Evolutionary conservation across 2,888 invertebrate genomes (phyloP), one percentile per base, ranked within the genome.

Genomic region (Andrena haemorrhoa): DNA sequence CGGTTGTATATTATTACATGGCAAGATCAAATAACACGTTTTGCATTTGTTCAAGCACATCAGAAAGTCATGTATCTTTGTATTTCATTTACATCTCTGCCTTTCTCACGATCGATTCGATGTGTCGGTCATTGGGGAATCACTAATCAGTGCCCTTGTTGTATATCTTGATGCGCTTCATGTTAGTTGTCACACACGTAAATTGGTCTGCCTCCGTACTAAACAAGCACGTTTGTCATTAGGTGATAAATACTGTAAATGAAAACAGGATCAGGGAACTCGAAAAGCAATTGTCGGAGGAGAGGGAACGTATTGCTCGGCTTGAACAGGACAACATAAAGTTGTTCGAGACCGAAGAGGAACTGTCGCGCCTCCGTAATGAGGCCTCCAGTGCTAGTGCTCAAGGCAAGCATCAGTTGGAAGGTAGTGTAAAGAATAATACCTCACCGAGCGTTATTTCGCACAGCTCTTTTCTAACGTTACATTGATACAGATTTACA

Each of bases 301-400:
- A 95, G 89, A 93, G 94, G 69, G 93, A 94, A 75, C 94, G 94
- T 81, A 91, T 94, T 2, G 94, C 95, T 86, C 93, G 92, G 66
- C 89, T 95, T 3, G 95, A 95, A 90, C 91, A 91, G 79, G 96
- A 95, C 93, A 95, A 89, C 92, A 95, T 94, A 93, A 95, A 91
- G 94, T 94, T 87, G 49, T 96, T 96, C n/a, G 96, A 96, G 93
- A 94, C 96, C 60, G 95, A 96, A 78, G 96, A 97, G 90, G 95
- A 95, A 81, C 94, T 96, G 85, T 95, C 96, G 0, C 95, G 95
- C 90, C 95, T 96, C 64, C 95, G 95, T 85, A 94, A 94, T 87
- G 95, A 95, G 87, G 90, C 95, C 49, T 95, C 95, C 86, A 93
- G 93, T 82, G 94, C 94, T 26, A 70, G 81, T 2, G 75, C 72